phyloP scores from a whole-genome alignment of 1,140 invertebrate species.

The Dendrolimus kikuchii region DNA sequence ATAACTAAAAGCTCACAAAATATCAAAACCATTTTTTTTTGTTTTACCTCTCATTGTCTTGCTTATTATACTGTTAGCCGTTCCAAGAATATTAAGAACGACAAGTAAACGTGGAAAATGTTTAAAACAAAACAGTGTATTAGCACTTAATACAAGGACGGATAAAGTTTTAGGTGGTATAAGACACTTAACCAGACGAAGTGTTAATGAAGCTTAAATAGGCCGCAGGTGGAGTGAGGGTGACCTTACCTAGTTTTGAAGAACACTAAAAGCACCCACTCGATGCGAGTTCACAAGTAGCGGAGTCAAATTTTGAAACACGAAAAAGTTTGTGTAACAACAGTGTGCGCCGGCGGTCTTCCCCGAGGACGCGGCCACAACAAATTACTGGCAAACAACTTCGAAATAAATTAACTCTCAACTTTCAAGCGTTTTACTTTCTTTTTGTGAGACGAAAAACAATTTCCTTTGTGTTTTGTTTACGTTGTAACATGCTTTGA shows the following conservation, averaged over 20 bases:
- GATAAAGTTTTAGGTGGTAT: too few species aligned
- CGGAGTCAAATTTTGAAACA: slow-evolving; percentile 41
- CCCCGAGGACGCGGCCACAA: slow-evolving; percentile 52
- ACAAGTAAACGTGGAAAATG: too few species aligned
- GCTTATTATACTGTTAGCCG: too few species aligned
- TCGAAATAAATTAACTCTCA: slow-evolving; percentile 68
- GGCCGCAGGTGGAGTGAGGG: too few species aligned
- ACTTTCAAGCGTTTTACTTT: slow-evolving; percentile 66
- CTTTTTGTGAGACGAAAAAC: slow-evolving; percentile 57
- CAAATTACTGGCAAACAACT: slow-evolving; percentile 67
- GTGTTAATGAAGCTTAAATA: too few species aligned
- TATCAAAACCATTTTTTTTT: too few species aligned
- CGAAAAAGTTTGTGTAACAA: slow-evolving; percentile 46
- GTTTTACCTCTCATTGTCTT: too few species aligned
- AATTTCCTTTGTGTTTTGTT: slow-evolving; percentile 59
- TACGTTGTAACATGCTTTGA: slow-evolving; percentile 31
- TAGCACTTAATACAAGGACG: too few species aligned
- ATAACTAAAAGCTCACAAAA: too few species aligned
- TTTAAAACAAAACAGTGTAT: too few species aligned
- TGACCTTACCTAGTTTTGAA: slow-evolving; percentile 5
- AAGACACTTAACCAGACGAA: too few species aligned
- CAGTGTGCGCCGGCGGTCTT: slow-evolving; percentile 39
- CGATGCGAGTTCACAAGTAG: slow-evolving; percentile 27
- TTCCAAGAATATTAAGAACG: too few species aligned
- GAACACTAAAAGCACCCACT: slow-evolving; percentile 13